Evolutionary conservation across 2,797 vertebrate genomes (phyloP).

Genomic region (Serranus cabrilla): DNA sequence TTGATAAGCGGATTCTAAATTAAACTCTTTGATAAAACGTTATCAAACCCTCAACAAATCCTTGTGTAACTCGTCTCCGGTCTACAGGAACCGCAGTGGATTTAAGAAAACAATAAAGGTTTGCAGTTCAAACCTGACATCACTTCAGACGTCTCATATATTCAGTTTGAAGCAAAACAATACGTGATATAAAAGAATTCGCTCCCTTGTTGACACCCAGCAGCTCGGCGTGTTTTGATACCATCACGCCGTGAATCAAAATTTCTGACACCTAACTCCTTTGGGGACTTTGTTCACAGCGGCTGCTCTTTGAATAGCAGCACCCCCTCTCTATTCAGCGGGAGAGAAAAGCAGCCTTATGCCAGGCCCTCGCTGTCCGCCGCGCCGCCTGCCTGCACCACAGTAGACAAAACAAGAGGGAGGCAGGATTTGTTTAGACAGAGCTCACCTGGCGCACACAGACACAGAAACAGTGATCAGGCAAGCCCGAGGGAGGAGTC

Average conservation of each 20-base stretch:
- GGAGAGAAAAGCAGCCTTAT: slow-evolving; percentile 68
- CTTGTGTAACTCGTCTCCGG: slow-evolving; percentile 6
- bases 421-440: slow-evolving; percentile 85
- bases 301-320: slow-evolving; percentile 45
- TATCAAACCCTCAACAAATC: slow-evolving; percentile 24
- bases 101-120: slow-evolving; percentile 23
- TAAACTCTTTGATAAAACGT: slow-evolving; percentile 29
- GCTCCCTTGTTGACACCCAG: slow-evolving; percentile 10
- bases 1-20: slow-evolving; percentile 35
- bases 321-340: slow-evolving; percentile 29
- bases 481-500: slow-evolving; percentile 71
- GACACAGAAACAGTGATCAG: slow-evolving; percentile 80
- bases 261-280: slow-evolving; percentile 42
- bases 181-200: not conserved
- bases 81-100: not conserved
- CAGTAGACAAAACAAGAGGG: slow-evolving; percentile 86
- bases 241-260: slow-evolving; percentile 21
- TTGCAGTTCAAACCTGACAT: not conserved
- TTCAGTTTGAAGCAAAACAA: not conserved
- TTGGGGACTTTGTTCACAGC: slow-evolving; percentile 36
- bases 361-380: slow-evolving; percentile 56
- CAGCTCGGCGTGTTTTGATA: slow-evolving; percentile 17
- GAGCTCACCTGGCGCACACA: slow-evolving; percentile 83
- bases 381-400: slow-evolving; percentile 67
- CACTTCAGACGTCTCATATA: not conserved